Evolutionary conservation across 92 coral and sea anemone genomes (phyloP).

Genomic region (Heteractis magnifica): DNA sequence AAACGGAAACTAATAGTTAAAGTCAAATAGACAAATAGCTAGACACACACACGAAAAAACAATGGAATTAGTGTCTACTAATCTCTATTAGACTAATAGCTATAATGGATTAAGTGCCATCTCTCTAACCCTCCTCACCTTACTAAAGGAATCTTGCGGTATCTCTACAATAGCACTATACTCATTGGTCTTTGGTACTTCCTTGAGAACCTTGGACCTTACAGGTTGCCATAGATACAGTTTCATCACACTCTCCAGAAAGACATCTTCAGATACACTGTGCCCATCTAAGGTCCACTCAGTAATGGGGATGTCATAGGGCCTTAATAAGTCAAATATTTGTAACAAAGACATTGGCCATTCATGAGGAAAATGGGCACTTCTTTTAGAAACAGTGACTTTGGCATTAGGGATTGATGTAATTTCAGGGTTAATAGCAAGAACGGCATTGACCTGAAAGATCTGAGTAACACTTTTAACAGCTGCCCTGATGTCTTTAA

Average conservation of each 20-base stretch:
- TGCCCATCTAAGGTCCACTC: slow-evolving; percentile 44
- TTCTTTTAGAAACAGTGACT: slow-evolving; percentile 21
- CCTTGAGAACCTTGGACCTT: slow-evolving; percentile 47
- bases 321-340: slow-evolving; percentile 13
- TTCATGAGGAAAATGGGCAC: background rate
- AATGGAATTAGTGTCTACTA: too few species aligned
- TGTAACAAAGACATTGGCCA: background rate
- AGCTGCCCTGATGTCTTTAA: slow-evolving; percentile 60
- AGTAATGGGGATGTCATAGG: slow-evolving; percentile 10
- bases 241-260: slow-evolving; percentile 43
- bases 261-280: slow-evolving; percentile 35
- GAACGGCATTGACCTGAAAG: slow-evolving; percentile 32
- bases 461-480: slow-evolving; percentile 38
- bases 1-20: too few species aligned
- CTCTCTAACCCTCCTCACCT: slow-evolving; percentile 33
- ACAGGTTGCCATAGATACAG: slow-evolving; percentile 23
- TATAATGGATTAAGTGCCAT: too few species aligned
- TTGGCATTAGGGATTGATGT: slow-evolving; percentile 13
- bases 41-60: too few species aligned
- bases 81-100: too few species aligned
- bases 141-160: slow-evolving; percentile 32
- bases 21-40: too few species aligned
- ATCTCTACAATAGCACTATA: slow-evolving; percentile 63
- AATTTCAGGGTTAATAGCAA: slow-evolving; percentile 48
- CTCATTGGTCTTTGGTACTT: slow-evolving; percentile 28